These are phyloP conservation scores for Rhabditoides inermis DNA, from an alignment of 2,888 invertebrate genomes.

Conservation along the genomic window DNA sequence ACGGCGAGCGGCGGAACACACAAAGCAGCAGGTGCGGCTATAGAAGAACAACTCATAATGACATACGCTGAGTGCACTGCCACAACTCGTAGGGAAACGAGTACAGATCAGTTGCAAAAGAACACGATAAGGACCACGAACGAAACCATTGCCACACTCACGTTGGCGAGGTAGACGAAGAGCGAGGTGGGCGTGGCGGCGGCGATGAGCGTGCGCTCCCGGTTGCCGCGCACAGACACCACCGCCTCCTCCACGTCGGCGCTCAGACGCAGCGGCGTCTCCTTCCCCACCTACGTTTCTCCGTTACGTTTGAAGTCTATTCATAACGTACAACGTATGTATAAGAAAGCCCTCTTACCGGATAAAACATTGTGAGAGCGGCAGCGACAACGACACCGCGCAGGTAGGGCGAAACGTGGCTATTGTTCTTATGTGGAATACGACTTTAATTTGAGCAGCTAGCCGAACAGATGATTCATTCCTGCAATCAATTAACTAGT, in stretches of 20 bases:
- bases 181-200: constrained; percentile 28
- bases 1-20: constrained; percentile 22
- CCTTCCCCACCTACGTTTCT: constrained; percentile 35
- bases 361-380: constrained; percentile 34
- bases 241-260: constrained; percentile 9
- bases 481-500: no score
- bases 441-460: no score
- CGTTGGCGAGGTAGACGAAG: constrained; percentile 43
- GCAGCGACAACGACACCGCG: no score
- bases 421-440: no score
- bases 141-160: constrained; percentile 11
- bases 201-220: constrained; percentile 43
- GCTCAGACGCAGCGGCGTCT: constrained; percentile 14
- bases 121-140: neutral
- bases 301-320: no score
- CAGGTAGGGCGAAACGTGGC: no score
- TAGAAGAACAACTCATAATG: no score
- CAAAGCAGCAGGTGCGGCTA: constrained; percentile 45
- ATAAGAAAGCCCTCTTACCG: constrained; percentile 10
- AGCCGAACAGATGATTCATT: no score
- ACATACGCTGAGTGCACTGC: neutral
- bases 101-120: neutral
- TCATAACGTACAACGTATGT: neutral
- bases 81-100: neutral
- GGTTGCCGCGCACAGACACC: constrained; percentile 31